Evolutionary conservation across 2,888 invertebrate genomes (phyloP).

Genomic region (Bruchidius siliquastri): DNA sequence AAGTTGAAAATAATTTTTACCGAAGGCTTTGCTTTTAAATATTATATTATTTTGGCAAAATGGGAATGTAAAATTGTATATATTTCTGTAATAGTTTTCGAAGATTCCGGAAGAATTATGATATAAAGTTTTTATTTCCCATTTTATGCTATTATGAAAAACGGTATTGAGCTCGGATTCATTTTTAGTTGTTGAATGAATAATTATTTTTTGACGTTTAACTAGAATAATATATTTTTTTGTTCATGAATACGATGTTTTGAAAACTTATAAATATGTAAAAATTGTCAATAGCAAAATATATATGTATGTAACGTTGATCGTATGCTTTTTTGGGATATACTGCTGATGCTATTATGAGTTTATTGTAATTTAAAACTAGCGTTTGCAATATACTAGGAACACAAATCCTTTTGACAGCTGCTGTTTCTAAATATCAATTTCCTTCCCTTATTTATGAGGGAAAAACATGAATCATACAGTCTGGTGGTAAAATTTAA

Average conservation of each 20-base stretch:
- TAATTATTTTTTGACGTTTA: constrained; percentile 18
- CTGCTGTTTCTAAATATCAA: not conserved
- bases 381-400: constrained; percentile 1
- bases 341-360: constrained; percentile 5
- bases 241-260: not conserved
- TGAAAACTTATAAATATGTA: constrained; percentile 21
- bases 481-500: too few species aligned
- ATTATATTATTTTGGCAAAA: not conserved
- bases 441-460: too few species aligned
- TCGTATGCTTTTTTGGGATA: constrained; percentile 20
- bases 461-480: too few species aligned
- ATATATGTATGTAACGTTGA: constrained; percentile 21
- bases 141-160: not conserved
- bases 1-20: not conserved
- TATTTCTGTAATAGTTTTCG: not conserved
- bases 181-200: constrained; percentile 11
- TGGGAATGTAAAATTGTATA: not conserved
- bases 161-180: not conserved
- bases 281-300: constrained; percentile 22
- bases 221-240: not conserved
- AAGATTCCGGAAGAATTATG: not conserved
- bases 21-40: not conserved
- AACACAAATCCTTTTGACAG: constrained; percentile 21
- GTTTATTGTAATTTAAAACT: constrained; percentile 13
- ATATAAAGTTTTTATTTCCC: not conserved